phyloP scores from a whole-genome alignment of 2,888 invertebrate species.

The Sipha maydis region DNA sequence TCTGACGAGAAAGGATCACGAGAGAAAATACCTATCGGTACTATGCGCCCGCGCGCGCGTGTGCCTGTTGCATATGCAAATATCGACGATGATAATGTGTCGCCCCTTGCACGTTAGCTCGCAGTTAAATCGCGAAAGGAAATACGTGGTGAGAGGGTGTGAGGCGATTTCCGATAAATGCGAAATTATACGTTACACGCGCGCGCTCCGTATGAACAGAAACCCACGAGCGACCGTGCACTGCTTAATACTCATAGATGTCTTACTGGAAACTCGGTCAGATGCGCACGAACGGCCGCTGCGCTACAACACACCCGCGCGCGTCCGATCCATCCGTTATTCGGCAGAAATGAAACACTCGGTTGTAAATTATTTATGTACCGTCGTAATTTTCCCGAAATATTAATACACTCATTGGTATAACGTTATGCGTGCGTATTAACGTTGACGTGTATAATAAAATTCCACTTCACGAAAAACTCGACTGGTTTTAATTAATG shows the following conservation, averaged over 20 bases:
- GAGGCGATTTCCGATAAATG: conserved; percentile 10
- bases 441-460: background rate
- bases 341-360: conserved; percentile 1
- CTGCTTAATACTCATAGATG: too few species aligned
- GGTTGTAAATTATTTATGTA: background rate
- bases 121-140: background rate
- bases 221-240: background rate
- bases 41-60: background rate
- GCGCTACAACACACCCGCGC: background rate
- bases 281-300: background rate
- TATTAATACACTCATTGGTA: background rate
- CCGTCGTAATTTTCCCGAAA: background rate
- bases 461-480: background rate
- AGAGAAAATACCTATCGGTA: background rate
- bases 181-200: background rate
- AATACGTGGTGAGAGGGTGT: background rate
- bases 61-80: too few species aligned
- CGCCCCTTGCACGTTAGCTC: background rate
- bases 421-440: background rate
- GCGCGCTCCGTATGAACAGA: background rate
- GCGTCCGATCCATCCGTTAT: conserved; percentile 27
- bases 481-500: background rate
- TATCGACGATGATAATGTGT: background rate
- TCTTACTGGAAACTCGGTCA: conserved; percentile 34
- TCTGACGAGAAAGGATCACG: background rate